Conservation (phyloP, 2,113 vertebrate species). For the Notothenia rossii region DNA sequence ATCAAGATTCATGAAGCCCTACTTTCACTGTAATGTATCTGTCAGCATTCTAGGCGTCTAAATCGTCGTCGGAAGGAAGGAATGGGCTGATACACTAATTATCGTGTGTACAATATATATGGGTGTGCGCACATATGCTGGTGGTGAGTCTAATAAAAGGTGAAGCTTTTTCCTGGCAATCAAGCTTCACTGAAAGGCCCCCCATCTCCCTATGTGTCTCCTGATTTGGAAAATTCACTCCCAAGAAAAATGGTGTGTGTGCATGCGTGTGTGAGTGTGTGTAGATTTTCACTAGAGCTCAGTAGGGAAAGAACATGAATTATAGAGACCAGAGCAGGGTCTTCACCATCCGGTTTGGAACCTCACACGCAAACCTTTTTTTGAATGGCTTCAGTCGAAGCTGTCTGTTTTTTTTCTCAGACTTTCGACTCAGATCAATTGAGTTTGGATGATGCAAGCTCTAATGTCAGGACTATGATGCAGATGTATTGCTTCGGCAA, state of each 20-base stretch:
- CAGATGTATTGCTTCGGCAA: background rate
- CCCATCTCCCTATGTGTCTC: conserved; percentile 47
- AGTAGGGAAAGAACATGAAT: conserved; percentile 78
- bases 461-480: background rate
- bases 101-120: conserved; percentile 22
- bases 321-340: conserved; percentile 76
- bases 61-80: conserved; percentile 56
- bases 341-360: conserved; percentile 77
- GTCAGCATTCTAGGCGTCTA: conserved; percentile 50
- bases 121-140: conserved; percentile 20
- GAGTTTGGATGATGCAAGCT: background rate
- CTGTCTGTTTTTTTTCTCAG: conserved; percentile 30
- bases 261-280: background rate
- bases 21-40: conserved; percentile 30
- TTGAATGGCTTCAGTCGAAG: conserved; percentile 44
- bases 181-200: conserved; percentile 48
- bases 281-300: conserved; percentile 72
- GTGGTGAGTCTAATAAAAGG: conserved; percentile 61
- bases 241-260: conserved; percentile 54
- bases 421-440: background rate
- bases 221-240: conserved; percentile 68
- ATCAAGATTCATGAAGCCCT: background rate
- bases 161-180: conserved; percentile 65
- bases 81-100: conserved; percentile 54
- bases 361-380: conserved; percentile 70